Conservation (phyloP, 2,797 vertebrate genomes). For the Ataeniobius toweri region DNA sequence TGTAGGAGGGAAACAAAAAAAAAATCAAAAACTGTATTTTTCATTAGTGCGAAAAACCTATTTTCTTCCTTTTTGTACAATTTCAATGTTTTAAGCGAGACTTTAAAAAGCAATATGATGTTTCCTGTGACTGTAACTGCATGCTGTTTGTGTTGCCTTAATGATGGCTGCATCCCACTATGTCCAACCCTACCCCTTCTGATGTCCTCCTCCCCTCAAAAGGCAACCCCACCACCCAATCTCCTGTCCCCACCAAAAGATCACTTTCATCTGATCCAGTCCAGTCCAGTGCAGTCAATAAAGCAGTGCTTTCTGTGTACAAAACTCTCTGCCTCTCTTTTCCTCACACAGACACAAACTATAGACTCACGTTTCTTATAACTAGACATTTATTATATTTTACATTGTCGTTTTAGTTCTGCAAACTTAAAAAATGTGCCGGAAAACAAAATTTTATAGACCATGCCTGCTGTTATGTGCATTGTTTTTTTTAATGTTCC, state of each 20-base stretch:
- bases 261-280: constrained; percentile 77
- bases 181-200: constrained; percentile 66
- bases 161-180: constrained; percentile 85
- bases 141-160: constrained; percentile 97
- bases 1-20: constrained; percentile 88
- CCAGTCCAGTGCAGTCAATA: constrained; percentile 95
- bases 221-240: constrained; percentile 64
- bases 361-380: neutral
- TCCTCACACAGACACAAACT: constrained; percentile 10
- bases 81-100: constrained; percentile 92
- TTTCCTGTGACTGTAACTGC: constrained; percentile 94
- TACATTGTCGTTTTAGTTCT: neutral
- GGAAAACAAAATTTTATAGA: neutral
- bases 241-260: constrained; percentile 66
- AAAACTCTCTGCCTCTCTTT: constrained; percentile 50
- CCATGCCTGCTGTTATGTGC: no score
- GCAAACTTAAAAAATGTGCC: neutral
- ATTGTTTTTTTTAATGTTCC: no score
- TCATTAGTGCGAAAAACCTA: constrained; percentile 99
- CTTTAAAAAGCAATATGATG: constrained; percentile 96
- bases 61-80: constrained; percentile 99
- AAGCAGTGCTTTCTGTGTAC: constrained; percentile 97
- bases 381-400: neutral
- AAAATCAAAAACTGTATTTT: constrained; percentile 96
- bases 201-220: constrained; percentile 66